Conservation (phyloP, 2,888 invertebrate species). For the Caenorhabditis drosophilae region DNA sequence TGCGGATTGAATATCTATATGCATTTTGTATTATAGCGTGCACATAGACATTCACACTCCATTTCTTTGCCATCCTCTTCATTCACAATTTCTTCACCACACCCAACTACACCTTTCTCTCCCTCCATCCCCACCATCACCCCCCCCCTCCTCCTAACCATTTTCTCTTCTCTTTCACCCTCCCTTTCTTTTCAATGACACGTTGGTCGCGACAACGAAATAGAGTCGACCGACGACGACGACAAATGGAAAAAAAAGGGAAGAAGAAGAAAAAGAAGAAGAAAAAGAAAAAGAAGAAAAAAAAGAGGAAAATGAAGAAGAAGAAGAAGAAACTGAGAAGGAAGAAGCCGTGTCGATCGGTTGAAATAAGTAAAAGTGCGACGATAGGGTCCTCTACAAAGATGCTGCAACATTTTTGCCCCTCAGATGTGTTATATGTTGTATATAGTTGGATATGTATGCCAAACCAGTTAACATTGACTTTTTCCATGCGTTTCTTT, state of each 20-base stretch:
- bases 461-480: constrained; percentile 3
- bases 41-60: background rate
- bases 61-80: background rate
- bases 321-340: background rate
- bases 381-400: background rate
- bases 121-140: background rate
- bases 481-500: background rate
- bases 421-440: background rate
- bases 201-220: background rate
- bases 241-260: too few species aligned
- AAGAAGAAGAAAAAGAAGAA: too few species aligned
- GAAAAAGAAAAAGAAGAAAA: too few species aligned
- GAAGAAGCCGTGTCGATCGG: too few species aligned
- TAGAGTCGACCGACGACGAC: too few species aligned
- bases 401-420: too few species aligned
- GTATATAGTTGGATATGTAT: background rate
- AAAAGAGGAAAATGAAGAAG: background rate
- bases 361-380: background rate
- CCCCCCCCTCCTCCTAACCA: background rate
- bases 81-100: background rate
- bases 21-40: constrained; percentile 18
- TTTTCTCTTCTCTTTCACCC: background rate
- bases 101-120: too few species aligned
- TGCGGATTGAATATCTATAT: constrained; percentile 42
- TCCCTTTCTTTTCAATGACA: background rate